Evolutionary conservation across 2,797 vertebrate species (phyloP), one percentile per base, ranked within the genome.

Genomic region (Meda fulgida): DNA sequence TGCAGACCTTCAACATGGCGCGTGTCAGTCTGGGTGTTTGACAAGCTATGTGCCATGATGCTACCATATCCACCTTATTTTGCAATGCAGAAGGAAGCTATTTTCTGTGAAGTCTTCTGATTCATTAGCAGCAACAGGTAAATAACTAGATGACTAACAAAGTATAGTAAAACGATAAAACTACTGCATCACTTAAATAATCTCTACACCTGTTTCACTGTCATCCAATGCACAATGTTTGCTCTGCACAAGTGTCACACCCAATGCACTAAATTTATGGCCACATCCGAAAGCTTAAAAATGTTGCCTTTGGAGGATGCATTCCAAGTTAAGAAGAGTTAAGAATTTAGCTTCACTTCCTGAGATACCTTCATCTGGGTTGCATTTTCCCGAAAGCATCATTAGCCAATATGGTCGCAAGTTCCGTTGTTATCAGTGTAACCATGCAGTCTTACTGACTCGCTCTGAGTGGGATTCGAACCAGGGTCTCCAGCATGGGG

Each of bases 1-100:
- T 29, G 46, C 67, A 40, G 6, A 76, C 75, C 29, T 58, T 53
- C 1, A 29, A 67, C 53, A 31, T 71, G 63, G 43, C 77, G 31
- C 38, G 70, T 77, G 77, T 69, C 81, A 80, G 67, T n/a, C 46
- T 80, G 48, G 23, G 65, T 40, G 79, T 38, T 40, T 58, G 66
- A 43, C 48, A 80, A 10, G 31, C 46, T 53, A 4, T 26, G 65
- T 80, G 65, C 53, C 67, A 81, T 18, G 1, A 40, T 5, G 3
- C 7, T 48, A 63, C 38, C 6, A 3, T 46, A 40, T 29, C 60
- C n/a, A 60, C n/a, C 9, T 29, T 29, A 63, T 16, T 63, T 63
- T 63, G 60, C 26, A 65, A 65, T 14, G 7, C 13, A 16, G 26
- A 31, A 65, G 26, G 31, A 65, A 16, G 14, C 6, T 31, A 31